Evolutionary conservation across 2,797 vertebrate genomes (phyloP), one percentile per base, ranked within the genome.

Genomic region (Gymnocypris eckloni): DNA sequence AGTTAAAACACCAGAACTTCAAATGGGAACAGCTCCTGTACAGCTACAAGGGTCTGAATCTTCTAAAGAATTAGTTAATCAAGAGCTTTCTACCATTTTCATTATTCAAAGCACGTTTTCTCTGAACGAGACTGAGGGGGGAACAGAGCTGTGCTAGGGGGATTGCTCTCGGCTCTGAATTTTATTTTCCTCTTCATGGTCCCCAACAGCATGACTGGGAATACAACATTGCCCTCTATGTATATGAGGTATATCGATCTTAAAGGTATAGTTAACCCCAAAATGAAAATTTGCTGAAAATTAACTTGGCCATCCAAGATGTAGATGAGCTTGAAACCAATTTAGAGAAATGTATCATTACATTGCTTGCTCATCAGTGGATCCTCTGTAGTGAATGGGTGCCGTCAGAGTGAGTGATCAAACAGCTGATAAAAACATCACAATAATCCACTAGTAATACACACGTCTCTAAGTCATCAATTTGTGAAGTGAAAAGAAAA

Each of bases 1-100:
- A n/a, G 22, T n/a, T 73, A 28, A 50, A 73, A 25, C 45, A 18
- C n/a, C 45, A 73, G n/a, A 73, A 48, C n/a, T 28, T 73, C 3
- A 72, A 48, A 48, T 8, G n/a, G n/a, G 25, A 48, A 50, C 22
- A 25, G 28, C 33, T 81, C 20, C 20, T 69, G 11, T 3, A 20
- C 4, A 25, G 50, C 67, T 72, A n/a, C 28, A 28, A 82, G 41
- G 2, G 8, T 69, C 20, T n/a, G 28, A 45, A 37, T 37, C 2
- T 48, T 67, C 61, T 33, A 67, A 69, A 69, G 18, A 33, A 37
- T 52, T 12, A 66, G 59, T 7, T 80, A 80, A 80, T 67, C 18
- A 50, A 50, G 48, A 54, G 66, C 3, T 64, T 73, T 48, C 41
- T 50, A 67, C 33, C 12, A 48, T 75, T 75, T 83, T 33, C 33